Base-by-base conservation (phyloP, 1,140 invertebrate genomes). In the Cyphomyrmex costatus region DNA sequence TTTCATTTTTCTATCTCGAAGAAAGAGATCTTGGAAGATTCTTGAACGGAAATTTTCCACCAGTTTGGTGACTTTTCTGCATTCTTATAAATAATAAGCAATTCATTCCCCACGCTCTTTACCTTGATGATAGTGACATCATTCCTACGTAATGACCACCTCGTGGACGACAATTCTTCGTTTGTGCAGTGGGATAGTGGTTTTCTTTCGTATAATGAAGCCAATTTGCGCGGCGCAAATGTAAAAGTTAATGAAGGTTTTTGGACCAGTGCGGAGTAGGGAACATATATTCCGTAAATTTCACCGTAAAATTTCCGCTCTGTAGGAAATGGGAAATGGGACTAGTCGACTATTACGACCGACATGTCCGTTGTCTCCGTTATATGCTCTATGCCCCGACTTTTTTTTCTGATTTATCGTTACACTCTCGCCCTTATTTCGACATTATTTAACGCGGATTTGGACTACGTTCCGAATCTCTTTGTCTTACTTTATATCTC, bases 391-490 rank as follows among this genome's bases (percentile, higher is more conserved):
- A 19, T 19, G 73, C 42, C n/a, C 49, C 21, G 60, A 88, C 4
- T 60, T 88, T 83, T 76, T 66, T 66, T 16, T 21, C 58, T 86
- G 89, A 90, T 91, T 91, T 91, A 91, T 86, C 73, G 86, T 8
- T 61, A 80, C 71, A 42, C 73, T 86, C 74, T 76, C 56, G 24
- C 60, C 74, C 86, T 88, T 91, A 77, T 76, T 91, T 91, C 86
- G 53, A 78, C 88, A 61, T 90, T 91, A 90, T 91, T 91, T 91
- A 90, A 85, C 84, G 76, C 51, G 68, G 0, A 33, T 16, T 27
- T 56, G 36, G 36, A 49, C 14, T 49, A 4, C 56, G 12, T 30
- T 8, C 3, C n/a, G 24, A 24, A 30, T 74, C 63, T 46, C 79
- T 56, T 85, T 2, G 19, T 21, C 16, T 21, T 42, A 27, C 36